These are phyloP conservation scores for Dicrurus megarhynchus DNA, from an alignment of 2,113 vertebrate species.

Conservation along the genomic window DNA sequence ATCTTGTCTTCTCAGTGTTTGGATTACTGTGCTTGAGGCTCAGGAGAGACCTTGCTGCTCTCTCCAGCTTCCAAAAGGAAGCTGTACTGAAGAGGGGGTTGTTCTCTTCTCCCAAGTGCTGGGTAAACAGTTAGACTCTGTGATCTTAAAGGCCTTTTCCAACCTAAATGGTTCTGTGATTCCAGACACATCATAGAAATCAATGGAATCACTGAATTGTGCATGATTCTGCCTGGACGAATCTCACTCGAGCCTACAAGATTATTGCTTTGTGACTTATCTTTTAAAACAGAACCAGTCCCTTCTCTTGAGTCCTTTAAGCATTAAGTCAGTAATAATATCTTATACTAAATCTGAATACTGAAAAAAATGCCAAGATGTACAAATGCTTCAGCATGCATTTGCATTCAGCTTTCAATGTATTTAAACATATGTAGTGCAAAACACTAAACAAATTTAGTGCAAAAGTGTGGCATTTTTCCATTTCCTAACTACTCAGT, in stretches of 20 bases:
- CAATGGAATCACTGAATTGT: background rate
- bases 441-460: background rate
- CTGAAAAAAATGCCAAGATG: background rate
- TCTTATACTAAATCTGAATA: background rate
- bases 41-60: background rate
- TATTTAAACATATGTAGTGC: background rate
- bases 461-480: background rate
- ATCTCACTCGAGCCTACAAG: background rate
- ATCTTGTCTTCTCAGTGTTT: background rate
- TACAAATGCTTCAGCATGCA: background rate
- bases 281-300: background rate
- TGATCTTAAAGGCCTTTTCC: background rate
- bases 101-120: background rate
- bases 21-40: background rate
- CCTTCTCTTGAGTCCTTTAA: background rate
- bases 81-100: background rate
- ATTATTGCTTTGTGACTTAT: background rate
- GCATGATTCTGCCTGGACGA: background rate
- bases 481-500: slow-evolving; percentile 1
- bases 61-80: background rate
- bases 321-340: background rate
- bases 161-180: background rate
- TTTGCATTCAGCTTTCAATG: background rate
- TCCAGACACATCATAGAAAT: background rate
- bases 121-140: background rate